These are phyloP conservation scores for Lerista edwardsae DNA, from an alignment of 2,797 vertebrate species.

Conservation along the genomic window DNA sequence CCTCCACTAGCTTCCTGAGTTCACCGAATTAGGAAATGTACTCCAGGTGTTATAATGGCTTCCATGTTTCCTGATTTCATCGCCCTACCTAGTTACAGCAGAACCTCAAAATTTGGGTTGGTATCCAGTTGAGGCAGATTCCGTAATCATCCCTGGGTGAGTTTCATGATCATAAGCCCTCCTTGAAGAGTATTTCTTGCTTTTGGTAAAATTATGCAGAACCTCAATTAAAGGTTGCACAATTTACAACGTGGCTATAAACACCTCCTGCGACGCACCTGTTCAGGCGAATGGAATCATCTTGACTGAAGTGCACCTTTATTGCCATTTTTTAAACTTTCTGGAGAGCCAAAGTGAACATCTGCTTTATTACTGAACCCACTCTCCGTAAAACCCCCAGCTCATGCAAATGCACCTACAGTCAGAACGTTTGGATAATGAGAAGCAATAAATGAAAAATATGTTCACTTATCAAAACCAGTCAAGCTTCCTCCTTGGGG, in stretches of 20 bases:
- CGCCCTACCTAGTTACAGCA: too few species aligned
- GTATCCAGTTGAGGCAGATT: too few species aligned
- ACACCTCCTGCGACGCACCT: background rate
- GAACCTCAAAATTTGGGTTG: too few species aligned
- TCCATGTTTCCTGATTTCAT: too few species aligned
- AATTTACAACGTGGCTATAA: background rate
- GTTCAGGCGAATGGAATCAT: background rate
- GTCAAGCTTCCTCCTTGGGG: constrained; percentile 28
- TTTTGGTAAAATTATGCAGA: background rate
- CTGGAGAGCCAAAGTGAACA: constrained; percentile 61
- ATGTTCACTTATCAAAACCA: constrained; percentile 29
- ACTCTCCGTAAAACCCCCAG: constrained; percentile 54
- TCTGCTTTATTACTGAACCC: constrained; percentile 68
- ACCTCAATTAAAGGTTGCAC: background rate
- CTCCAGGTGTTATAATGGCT: too few species aligned
- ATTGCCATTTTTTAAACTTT: constrained; percentile 5
- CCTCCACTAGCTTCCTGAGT: too few species aligned
- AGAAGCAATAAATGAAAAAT: constrained; percentile 45
- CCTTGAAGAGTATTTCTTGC: background rate
- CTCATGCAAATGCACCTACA: constrained; percentile 36
- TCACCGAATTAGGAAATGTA: too few species aligned
- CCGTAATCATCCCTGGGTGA: background rate
- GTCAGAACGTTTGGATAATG: constrained; percentile 32
- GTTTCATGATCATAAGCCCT: background rate
- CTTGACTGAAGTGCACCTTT: background rate